These are phyloP conservation scores for Thripadectes ignobilis DNA, from an alignment of 2,797 vertebrate genomes.

Conservation along the genomic window DNA sequence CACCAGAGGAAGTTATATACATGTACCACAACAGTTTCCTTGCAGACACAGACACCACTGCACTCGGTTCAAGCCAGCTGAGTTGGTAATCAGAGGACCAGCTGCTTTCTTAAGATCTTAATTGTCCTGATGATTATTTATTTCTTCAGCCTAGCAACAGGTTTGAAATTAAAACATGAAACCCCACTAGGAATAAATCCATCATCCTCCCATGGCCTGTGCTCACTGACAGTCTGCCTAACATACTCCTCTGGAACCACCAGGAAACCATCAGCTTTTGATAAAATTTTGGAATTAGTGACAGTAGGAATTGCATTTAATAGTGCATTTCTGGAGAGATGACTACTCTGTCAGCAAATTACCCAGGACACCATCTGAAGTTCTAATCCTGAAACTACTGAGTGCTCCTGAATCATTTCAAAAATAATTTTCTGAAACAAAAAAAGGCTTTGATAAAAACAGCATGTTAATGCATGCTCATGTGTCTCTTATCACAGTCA, in stretches of 20 bases:
- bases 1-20: neutral
- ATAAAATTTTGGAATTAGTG: neutral
- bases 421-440: conserved; percentile 28
- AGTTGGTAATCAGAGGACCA: neutral
- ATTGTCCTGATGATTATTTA: conserved; percentile 13
- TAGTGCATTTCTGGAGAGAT: neutral
- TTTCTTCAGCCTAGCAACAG: conserved; percentile 31
- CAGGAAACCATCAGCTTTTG: neutral
- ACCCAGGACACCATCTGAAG: neutral
- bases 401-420: neutral
- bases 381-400: neutral
- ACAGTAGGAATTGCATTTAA: neutral
- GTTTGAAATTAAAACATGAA: conserved; percentile 23
- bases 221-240: neutral
- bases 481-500: neutral
- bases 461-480: neutral
- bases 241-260: neutral
- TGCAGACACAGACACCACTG: neutral
- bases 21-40: neutral
- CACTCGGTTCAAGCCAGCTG: neutral
- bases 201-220: neutral
- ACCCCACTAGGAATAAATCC: neutral
- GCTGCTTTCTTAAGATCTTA: neutral
- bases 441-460: conserved; percentile 24
- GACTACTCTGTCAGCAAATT: neutral